Percentiles rank a stretch among this genome's conserved stretches.
Conservation (phyloP, 2,113 vertebrate species). For the Nothocercus nigrocapillus region DNA sequence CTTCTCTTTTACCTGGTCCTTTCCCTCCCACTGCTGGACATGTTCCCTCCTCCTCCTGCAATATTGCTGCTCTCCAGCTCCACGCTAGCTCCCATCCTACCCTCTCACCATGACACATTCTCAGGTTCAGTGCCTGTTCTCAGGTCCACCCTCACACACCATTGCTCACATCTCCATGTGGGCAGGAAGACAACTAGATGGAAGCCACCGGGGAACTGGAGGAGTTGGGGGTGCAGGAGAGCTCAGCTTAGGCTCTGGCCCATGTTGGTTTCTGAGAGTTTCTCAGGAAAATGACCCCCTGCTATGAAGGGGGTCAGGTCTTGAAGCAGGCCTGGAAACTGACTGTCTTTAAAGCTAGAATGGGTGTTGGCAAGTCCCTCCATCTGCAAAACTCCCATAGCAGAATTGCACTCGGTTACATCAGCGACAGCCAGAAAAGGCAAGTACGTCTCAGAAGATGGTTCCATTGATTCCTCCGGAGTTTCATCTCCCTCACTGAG, state of each 20-base stretch:
- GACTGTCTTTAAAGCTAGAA: not conserved
- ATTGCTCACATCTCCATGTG: too few species aligned
- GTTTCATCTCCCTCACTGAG: too few species aligned
- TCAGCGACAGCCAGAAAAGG: too few species aligned
- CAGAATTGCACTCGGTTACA: not conserved
- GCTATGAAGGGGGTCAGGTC: too few species aligned
- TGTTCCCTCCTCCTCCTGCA: not conserved
- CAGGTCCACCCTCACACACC: not conserved
- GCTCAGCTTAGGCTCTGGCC: not conserved
- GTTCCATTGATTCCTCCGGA: too few species aligned
- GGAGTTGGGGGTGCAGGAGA: not conserved
- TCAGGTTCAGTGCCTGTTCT: not conserved
- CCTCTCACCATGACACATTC: not conserved
- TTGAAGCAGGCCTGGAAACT: not conserved
- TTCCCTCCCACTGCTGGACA: not conserved
- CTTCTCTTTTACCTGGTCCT: not conserved
- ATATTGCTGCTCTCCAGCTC: not conserved
- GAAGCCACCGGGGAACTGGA: not conserved
- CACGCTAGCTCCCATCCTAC: not conserved
- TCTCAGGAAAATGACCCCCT: not conserved
- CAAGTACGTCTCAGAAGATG: too few species aligned
- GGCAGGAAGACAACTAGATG: not conserved
- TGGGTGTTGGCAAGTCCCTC: not conserved
- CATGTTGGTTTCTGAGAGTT: not conserved
- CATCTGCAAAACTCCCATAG: not conserved